phyloP scores from a whole-genome alignment of 2,888 invertebrate species.

The Alentia gelatinosa region DNA sequence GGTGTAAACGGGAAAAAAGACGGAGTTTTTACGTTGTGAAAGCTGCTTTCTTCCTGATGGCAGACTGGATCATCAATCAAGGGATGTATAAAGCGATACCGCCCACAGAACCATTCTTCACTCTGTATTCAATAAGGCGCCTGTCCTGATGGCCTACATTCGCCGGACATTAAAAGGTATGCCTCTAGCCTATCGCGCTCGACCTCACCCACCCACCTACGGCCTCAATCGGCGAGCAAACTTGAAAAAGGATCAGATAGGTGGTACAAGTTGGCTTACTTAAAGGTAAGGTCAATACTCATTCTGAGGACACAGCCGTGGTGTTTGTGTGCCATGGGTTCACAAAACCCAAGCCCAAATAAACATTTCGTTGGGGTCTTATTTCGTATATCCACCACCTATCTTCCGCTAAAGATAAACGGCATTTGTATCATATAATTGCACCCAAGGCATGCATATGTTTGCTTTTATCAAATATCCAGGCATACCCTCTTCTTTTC shows the following conservation, averaged over 20 bases:
- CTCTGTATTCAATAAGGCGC: not conserved
- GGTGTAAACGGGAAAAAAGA: not conserved
- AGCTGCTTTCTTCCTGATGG: not conserved
- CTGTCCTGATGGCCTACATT: not conserved
- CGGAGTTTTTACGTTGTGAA: not conserved
- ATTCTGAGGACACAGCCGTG: not conserved
- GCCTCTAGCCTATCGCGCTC: too few species aligned
- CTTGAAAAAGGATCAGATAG: not conserved
- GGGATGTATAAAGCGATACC: not conserved
- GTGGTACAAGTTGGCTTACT: not conserved
- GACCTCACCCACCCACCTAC: not conserved
- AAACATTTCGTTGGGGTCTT: not conserved
- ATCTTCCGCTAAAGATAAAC: not conserved
- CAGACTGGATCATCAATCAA: not conserved
- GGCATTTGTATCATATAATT: not conserved
- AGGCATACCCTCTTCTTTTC: too few species aligned
- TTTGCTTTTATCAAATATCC: too few species aligned
- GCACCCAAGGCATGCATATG: not conserved
- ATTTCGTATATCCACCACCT: not conserved
- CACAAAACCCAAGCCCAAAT: not conserved
- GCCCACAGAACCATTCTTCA: not conserved
- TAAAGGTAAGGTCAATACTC: not conserved
- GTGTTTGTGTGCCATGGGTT: not conserved
- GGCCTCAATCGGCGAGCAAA: not conserved
- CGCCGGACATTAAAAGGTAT: not conserved